Evolutionary conservation across 2,113 vertebrate species (phyloP).

Genomic region (Clarias magur): DNA sequence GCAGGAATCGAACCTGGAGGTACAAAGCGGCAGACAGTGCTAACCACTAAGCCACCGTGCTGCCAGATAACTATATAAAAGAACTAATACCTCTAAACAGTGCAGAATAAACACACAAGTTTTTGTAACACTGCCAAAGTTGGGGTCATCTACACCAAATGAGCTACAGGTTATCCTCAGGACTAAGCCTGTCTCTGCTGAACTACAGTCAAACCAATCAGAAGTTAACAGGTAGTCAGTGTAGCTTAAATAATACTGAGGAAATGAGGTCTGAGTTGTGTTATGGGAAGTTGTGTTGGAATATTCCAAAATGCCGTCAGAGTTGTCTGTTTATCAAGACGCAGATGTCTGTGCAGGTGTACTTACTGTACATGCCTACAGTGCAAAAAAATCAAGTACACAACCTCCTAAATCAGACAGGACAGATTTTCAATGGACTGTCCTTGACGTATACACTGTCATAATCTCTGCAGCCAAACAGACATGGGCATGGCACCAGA

Average conservation of each 20-base stretch:
- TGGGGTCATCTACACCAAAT: not conserved
- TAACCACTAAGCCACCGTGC: too few relatives aligned
- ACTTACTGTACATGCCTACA: not conserved
- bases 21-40: too few relatives aligned
- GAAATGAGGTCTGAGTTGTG: not conserved
- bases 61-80: not conserved
- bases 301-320: not conserved
- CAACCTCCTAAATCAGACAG: not conserved
- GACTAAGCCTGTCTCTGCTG: not conserved
- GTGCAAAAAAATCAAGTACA: not conserved
- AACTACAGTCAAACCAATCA: not conserved
- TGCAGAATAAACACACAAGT: not conserved
- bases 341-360: conserved; percentile 1
- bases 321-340: not conserved
- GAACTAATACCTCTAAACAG: not conserved
- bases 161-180: not conserved
- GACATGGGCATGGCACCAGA: conserved; percentile 5
- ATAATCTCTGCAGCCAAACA: not conserved
- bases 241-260: not conserved
- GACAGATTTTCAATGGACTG: not conserved
- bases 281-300: not conserved
- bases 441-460: conserved; percentile 11
- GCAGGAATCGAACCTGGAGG: too few relatives aligned
- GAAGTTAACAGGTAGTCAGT: not conserved
- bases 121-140: not conserved